Conservation (phyloP, 2,888 invertebrate species). For the Sphecodes monilicornis region DNA sequence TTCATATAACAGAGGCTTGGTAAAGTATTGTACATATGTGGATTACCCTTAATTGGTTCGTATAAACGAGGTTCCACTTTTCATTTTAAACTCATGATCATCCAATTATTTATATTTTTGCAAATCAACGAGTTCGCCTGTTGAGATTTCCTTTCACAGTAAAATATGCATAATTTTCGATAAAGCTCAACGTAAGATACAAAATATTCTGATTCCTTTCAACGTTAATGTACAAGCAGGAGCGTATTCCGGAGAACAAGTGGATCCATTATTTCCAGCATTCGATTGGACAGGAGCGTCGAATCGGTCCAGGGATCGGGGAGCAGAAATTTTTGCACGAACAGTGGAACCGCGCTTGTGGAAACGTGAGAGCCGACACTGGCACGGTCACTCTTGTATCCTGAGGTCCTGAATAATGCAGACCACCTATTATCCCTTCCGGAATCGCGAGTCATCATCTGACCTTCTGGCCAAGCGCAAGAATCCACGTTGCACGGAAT, state of each 20-base stretch:
- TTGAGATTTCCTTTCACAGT: too few species aligned
- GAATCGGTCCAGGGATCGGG: conserved; percentile 31
- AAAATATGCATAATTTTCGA: too few species aligned
- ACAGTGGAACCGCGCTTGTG: neutral
- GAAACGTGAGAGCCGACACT: conserved; percentile 58
- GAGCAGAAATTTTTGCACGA: conserved; percentile 29
- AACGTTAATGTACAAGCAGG: too few species aligned
- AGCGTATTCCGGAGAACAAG: neutral
- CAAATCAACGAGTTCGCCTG: too few species aligned
- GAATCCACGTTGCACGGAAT: conserved; percentile 66
- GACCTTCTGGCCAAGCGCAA: conserved; percentile 59
- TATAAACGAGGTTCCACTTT: too few species aligned
- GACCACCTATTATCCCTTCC: conserved; percentile 72
- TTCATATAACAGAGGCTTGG: too few species aligned
- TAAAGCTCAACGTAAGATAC: too few species aligned
- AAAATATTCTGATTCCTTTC: too few species aligned
- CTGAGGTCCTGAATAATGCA: conserved; percentile 72
- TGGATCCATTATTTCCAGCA: neutral
- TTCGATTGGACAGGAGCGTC: neutral
- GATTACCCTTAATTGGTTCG: too few species aligned
- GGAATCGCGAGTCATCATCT: conserved; percentile 70
- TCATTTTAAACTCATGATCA: too few species aligned
- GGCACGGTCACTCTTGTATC: conserved; percentile 48
- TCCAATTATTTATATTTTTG: too few species aligned
- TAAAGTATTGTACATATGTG: too few species aligned